Percentiles rank a stretch among this genome's conserved stretches.
These are phyloP conservation scores for Dysmachus trigonus DNA, from an alignment of 2,888 invertebrate genomes.

Conservation along the genomic window DNA sequence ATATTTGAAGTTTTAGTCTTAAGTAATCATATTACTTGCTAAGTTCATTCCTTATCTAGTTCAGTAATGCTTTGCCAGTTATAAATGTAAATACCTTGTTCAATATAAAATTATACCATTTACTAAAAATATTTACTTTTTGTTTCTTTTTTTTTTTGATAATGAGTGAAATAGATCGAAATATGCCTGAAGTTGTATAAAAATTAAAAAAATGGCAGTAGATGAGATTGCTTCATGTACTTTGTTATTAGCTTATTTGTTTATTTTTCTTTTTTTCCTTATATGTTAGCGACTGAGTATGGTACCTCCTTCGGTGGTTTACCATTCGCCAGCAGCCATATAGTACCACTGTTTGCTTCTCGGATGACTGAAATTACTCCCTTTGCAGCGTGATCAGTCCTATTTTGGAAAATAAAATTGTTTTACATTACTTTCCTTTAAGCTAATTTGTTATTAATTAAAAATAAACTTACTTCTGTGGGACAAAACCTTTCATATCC, in stretches of 20 bases:
- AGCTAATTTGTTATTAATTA: not conserved
- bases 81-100: not conserved
- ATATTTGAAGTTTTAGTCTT: not conserved
- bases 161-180: not conserved
- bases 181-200: conserved; percentile 16
- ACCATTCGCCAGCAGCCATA: conserved; percentile 77
- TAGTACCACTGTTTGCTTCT: conserved; percentile 75
- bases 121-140: conserved; percentile 17
- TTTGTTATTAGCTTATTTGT: not conserved
- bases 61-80: conserved; percentile 6
- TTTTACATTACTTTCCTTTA: not conserved
- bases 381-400: conserved; percentile 75
- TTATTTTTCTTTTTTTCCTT: conserved; percentile 23
- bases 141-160: not conserved
- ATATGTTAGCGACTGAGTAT: conserved; percentile 50
- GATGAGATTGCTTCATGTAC: conserved; percentile 19
- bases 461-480: conserved; percentile 69
- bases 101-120: conserved; percentile 5
- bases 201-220: conserved; percentile 28
- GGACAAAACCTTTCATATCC: conserved; percentile 71
- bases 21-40: conserved; percentile 15
- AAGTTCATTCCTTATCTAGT: conserved; percentile 15
- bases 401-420: conserved; percentile 58
- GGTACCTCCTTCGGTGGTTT: conserved; percentile 70
- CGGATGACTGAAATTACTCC: conserved; percentile 72